These are phyloP conservation scores for Choloepus hoffmanni DNA, from an alignment of 2,113 vertebrate species.

Conservation along the genomic window DNA sequence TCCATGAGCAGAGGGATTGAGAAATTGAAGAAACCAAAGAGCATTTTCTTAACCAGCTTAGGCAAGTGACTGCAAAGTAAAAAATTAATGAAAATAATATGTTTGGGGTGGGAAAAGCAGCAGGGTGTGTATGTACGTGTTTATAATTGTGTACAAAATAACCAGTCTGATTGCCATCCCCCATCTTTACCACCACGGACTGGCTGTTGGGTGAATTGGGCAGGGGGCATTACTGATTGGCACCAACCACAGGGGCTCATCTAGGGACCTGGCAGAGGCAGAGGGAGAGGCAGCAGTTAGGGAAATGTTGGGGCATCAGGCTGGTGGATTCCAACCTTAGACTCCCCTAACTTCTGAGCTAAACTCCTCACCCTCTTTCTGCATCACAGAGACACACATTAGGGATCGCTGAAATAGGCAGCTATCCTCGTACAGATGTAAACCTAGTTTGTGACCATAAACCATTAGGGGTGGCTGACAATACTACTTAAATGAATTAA, in stretches of 20 bases:
- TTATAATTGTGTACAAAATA: not conserved
- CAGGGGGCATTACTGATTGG: not conserved
- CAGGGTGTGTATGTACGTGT: not conserved
- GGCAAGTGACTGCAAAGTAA: not conserved
- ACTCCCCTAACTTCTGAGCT: not conserved
- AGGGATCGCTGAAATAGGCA: not conserved
- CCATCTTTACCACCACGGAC: not conserved
- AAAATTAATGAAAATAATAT: not conserved
- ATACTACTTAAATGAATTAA: constrained; percentile 46
- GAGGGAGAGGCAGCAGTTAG: not conserved
- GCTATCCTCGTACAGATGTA: not conserved
- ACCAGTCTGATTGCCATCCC: not conserved
- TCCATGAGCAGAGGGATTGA: constrained; percentile 23
- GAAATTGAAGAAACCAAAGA: not conserved
- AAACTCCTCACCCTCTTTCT: not conserved
- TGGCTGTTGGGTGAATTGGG: constrained; percentile 22
- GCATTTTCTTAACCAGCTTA: constrained; percentile 21
- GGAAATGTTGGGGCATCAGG: not conserved
- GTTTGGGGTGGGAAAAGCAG: not conserved
- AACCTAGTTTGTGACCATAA: not conserved
- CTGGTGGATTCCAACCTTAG: not conserved
- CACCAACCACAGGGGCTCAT: not conserved
- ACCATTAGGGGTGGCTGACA: constrained; percentile 11
- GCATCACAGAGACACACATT: not conserved
- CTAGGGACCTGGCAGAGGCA: not conserved